A percentile compares a stretch with the other conserved stretches of the same genome.
phyloP scores from a whole-genome alignment of 2,888 invertebrate genomes.

The Onchidella celtica region DNA sequence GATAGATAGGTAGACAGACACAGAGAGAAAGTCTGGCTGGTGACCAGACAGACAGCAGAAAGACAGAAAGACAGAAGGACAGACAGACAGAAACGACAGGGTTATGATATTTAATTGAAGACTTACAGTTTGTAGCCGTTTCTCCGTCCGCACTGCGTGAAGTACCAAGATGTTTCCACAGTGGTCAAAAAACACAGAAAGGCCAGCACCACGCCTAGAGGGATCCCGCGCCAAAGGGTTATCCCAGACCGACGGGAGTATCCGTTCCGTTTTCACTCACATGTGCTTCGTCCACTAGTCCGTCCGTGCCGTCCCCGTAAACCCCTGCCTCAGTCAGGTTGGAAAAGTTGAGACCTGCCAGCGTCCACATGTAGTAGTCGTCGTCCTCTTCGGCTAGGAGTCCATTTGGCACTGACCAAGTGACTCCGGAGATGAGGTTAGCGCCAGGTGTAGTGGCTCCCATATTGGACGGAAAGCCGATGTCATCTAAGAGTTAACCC shows the following conservation, averaged over 20 bases:
- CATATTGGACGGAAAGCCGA: too few relatives aligned
- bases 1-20: too few relatives aligned
- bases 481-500: too few relatives aligned
- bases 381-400: not conserved
- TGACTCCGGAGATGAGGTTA: not conserved
- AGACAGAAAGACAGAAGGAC: not conserved
- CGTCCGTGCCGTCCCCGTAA: not conserved
- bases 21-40: too few relatives aligned
- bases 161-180: conserved; percentile 82
- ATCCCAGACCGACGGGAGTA: conserved; percentile 9
- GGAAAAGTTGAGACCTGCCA: conserved; percentile 6
- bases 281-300: not conserved
- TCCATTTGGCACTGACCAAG: not conserved
- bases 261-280: not conserved
- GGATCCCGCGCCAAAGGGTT: conserved; percentile 70
- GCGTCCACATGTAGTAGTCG: conserved; percentile 19
- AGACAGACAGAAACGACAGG: conserved; percentile 1
- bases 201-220: conserved; percentile 79
- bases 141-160: conserved; percentile 81
- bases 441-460: conserved; percentile 35
- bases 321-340: not conserved
- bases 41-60: not conserved
- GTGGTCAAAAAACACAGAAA: conserved; percentile 80
- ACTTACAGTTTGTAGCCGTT: conserved; percentile 81
- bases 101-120: not conserved